Evolutionary conservation across 2,113 vertebrate species (phyloP).

Genomic region (Corythaixoides concolor): DNA sequence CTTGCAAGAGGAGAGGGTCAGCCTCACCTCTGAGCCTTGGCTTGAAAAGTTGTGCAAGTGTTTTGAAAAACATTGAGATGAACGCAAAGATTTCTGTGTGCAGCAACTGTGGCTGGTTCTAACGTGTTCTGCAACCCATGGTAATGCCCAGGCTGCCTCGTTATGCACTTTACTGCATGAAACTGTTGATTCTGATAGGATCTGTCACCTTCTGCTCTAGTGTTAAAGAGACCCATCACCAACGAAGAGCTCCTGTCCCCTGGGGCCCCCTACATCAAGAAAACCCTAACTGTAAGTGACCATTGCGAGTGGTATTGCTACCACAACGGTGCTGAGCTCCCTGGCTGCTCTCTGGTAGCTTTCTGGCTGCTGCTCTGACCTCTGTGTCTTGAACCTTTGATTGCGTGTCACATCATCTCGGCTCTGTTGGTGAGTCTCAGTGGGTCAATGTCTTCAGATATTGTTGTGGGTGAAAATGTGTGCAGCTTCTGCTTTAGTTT

Average conservation of each 20-base stretch:
- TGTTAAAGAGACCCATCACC: slow-evolving; percentile 78
- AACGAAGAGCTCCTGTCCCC: slow-evolving; percentile 83
- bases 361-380: not conserved
- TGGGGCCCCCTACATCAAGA: slow-evolving; percentile 81
- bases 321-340: not conserved
- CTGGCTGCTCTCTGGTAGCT: not conserved
- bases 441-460: not conserved
- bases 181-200: slow-evolving; percentile 17
- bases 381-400: not conserved
- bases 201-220: slow-evolving; percentile 67
- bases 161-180: not conserved
- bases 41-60: not conserved
- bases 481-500: not conserved
- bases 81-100: not conserved
- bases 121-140: not conserved
- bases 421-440: not conserved
- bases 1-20: not conserved
- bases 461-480: not conserved
- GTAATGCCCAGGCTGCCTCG: not conserved
- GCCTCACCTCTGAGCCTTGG: not conserved
- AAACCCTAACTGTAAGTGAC: slow-evolving; percentile 80
- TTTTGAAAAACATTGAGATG: not conserved
- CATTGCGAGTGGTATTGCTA: not conserved
- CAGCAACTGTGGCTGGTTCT: not conserved
- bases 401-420: not conserved